A percentile compares a stretch with the other conserved stretches of the same genome.
These are phyloP conservation scores for Agriotes lineatus DNA, from an alignment of 2,888 invertebrate genomes.

Conservation along the genomic window DNA sequence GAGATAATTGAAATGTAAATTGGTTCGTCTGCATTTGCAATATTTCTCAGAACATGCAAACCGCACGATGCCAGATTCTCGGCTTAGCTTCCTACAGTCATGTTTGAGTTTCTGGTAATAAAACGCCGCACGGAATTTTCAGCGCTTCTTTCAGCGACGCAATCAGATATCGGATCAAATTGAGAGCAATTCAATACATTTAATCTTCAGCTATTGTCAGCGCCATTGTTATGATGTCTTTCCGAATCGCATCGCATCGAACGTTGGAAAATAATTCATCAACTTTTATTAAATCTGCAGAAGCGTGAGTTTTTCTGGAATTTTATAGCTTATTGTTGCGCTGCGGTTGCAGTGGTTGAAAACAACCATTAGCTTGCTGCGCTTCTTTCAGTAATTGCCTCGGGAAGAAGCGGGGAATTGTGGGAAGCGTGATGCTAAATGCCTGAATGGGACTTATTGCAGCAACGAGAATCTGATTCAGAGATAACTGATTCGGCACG, in stretches of 20 bases:
- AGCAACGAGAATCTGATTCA: too few relatives aligned
- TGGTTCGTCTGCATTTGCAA: not conserved
- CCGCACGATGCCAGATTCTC: too few relatives aligned
- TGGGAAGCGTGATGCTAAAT: too few relatives aligned
- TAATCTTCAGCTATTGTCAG: slow-evolving; percentile 37
- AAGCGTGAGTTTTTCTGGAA: slow-evolving; percentile 8
- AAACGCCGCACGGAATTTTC: slow-evolving; percentile 34
- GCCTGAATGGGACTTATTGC: too few relatives aligned
- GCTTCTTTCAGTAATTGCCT: not conserved
- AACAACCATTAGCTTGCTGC: not conserved
- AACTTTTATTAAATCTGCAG: slow-evolving; percentile 27
- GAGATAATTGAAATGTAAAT: slow-evolving; percentile 18
- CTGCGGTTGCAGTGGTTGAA: slow-evolving; percentile 2
- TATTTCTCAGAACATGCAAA: slow-evolving; percentile 1
- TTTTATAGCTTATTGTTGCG: slow-evolving; percentile 18
- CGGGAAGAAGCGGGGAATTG: too few relatives aligned
- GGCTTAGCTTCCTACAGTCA: too few relatives aligned
- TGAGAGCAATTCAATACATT: slow-evolving; percentile 41
- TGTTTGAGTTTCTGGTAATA: slow-evolving; percentile 16
- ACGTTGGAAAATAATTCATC: slow-evolving; percentile 30
- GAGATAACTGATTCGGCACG: too few relatives aligned
- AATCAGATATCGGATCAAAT: slow-evolving; percentile 43
- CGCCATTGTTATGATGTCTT: slow-evolving; percentile 36
- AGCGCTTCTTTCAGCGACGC: slow-evolving; percentile 34
- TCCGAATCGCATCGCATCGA: slow-evolving; percentile 31